Conservation (phyloP, 2,888 invertebrate species). For the Platycnemis pennipes region DNA sequence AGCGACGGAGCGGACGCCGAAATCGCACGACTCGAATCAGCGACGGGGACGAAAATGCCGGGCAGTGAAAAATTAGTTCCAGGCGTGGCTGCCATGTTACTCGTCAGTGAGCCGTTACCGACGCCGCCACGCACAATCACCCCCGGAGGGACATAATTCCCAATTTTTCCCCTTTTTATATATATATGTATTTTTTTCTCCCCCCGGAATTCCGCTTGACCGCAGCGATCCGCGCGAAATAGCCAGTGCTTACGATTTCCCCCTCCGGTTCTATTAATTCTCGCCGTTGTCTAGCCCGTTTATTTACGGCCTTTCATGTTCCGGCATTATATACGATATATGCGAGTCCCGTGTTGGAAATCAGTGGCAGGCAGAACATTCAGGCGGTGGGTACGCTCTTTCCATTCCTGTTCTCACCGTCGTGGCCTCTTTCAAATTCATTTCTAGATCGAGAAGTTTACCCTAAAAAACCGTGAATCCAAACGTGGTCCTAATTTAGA, state of each 20-base stretch:
- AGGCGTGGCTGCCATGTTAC: neutral
- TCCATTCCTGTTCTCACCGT: neutral
- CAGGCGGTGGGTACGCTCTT: neutral
- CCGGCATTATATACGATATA: neutral
- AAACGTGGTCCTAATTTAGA: neutral
- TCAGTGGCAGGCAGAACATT: neutral
- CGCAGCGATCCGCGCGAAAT: neutral
- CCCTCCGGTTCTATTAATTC: conserved; percentile 13
- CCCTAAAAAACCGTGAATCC: neutral
- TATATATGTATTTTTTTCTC: neutral
- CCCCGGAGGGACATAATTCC: neutral
- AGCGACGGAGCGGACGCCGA: neutral
- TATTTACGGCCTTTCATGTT: conserved; percentile 6
- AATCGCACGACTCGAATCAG: neutral
- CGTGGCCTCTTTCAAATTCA: neutral
- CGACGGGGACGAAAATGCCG: neutral
- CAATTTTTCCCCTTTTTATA: neutral
- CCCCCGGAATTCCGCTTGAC: conserved; percentile 4
- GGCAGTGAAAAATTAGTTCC: neutral
- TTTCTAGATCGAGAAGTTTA: neutral
- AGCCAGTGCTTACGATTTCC: neutral
- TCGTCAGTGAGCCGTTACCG: neutral
- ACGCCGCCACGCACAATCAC: neutral
- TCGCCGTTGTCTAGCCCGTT: neutral
- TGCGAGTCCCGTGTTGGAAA: neutral